Evolutionary conservation across 2,888 invertebrate genomes (phyloP), one percentile per base, ranked within the genome.

Genomic region (Trisateles emortualis): DNA sequence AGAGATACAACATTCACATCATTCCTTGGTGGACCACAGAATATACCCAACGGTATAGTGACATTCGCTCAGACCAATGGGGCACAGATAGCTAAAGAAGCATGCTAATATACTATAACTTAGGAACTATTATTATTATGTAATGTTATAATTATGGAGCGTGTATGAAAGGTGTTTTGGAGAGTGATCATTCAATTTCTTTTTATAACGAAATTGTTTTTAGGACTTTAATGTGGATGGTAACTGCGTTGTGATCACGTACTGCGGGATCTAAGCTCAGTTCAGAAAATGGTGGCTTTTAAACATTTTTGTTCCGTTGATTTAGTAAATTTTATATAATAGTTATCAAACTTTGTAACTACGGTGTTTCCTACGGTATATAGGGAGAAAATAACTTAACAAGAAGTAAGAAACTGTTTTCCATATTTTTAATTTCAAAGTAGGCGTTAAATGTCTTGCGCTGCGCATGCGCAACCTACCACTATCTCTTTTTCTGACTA

Each of bases 1-100:
- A 78, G 93, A 8, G 93, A 93, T 62, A 93, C 93, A 0, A 93
- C 93, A 0, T 93, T 93, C 76, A 93, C 93, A 0, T 93, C 93
- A 0, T 93, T 93, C 75, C 87, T 93, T 2, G 93, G 93, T n/a
- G 90, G 90, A 0, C 86, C 90, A 0, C 87, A 87, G 40, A 73
- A 56, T 39, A 74, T 86, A 11, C 82, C 86, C 0, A 89, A 89
- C 32, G 88, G 88, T 1, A 79, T 68, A 1, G 63, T 80, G 4
- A 64, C 77, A 0, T 84, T 84, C 36, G 73, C 73, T 11, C 78
- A 78, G 13, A 53, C 63, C 11, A 81, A 84, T 13, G 78, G 78
- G 5, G 74, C 71, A 0, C 74, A 72, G 17, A 57, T 62, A 9
- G 56, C 66, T 2, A 79, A 76, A 40, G 80, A 80, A 10, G 48